Evolutionary conservation across 2,888 invertebrate genomes (phyloP).

Genomic region (Drosophila kanekoi): DNA sequence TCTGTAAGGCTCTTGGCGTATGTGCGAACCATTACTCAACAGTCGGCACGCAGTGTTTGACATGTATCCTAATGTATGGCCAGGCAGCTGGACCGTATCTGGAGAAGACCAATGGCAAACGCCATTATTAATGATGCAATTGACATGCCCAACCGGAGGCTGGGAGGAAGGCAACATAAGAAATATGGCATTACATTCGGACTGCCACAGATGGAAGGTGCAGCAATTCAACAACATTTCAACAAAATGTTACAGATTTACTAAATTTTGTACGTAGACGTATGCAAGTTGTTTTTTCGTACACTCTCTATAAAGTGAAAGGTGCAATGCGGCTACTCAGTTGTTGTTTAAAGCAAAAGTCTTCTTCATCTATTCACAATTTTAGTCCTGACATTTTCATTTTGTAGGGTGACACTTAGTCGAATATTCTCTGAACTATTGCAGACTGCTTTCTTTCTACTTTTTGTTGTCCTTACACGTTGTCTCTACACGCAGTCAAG

Average conservation of each 20-base stretch:
- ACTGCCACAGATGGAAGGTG: conserved; percentile 4
- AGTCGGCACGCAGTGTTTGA: conserved; percentile 25
- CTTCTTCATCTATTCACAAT: neutral
- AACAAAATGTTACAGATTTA: conserved; percentile 40
- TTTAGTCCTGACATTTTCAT: too few species aligned
- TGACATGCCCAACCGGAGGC: conserved; percentile 57
- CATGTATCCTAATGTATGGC: conserved; percentile 45
- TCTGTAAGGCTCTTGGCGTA: conserved; percentile 45
- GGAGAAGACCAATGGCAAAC: conserved; percentile 39
- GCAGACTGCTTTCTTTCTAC: conserved; percentile 2
- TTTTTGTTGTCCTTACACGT: neutral
- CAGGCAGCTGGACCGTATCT: conserved; percentile 12
- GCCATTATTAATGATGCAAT: conserved; percentile 77
- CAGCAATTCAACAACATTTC: conserved; percentile 29
- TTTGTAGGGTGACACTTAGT: neutral
- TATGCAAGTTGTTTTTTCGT: too few species aligned
- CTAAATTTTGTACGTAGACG: too few species aligned
- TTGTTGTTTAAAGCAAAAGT: neutral
- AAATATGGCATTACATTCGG: conserved; percentile 49
- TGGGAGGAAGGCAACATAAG: conserved; percentile 27
- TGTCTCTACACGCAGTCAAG: conserved; percentile 10
- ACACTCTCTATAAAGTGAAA: neutral
- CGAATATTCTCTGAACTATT: conserved; percentile 6
- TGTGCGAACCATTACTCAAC: conserved; percentile 57
- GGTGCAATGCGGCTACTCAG: neutral